A percentile compares a stretch with the other conserved stretches of the same genome.
phyloP scores from a whole-genome alignment of 2,888 invertebrate genomes.

The Chrysopilus asiliformis region DNA sequence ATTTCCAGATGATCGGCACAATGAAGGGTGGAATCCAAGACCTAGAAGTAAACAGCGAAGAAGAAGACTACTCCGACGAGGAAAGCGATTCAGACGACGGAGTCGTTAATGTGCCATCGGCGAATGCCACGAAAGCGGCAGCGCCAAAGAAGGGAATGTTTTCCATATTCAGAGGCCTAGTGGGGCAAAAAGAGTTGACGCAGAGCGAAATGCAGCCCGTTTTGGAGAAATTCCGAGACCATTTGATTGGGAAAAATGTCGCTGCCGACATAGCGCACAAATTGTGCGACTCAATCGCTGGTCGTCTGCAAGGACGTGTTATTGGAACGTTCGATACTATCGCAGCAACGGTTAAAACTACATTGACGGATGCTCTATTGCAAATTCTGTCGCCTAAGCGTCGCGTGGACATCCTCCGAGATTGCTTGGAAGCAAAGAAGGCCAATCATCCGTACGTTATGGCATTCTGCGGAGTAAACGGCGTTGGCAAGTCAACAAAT shows the following conservation, averaged over 20 bases:
- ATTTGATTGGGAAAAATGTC: slow-evolving; percentile 93
- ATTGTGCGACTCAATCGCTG: slow-evolving; percentile 83
- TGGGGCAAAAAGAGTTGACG: slow-evolving; percentile 79
- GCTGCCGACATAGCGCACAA: slow-evolving; percentile 90
- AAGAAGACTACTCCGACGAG: slow-evolving; percentile 39
- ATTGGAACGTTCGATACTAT: slow-evolving; percentile 92
- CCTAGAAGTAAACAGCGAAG: slow-evolving; percentile 63
- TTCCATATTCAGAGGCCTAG: slow-evolving; percentile 72
- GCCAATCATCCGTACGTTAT: slow-evolving; percentile 84
- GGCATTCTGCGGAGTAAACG: slow-evolving; percentile 96
- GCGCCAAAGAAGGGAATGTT: too few relatives aligned
- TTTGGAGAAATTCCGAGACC: slow-evolving; percentile 88
- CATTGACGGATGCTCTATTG: slow-evolving; percentile 81
- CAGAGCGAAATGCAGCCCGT: slow-evolving; percentile 69
- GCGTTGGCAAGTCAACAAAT: slow-evolving; percentile 98
- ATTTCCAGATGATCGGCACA: slow-evolving; percentile 57
- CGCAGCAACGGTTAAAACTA: slow-evolving; percentile 72
- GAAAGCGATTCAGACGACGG: slow-evolving; percentile 19
- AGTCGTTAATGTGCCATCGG: slow-evolving; percentile 24
- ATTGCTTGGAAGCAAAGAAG: slow-evolving; percentile 81
- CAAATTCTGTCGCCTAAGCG: slow-evolving; percentile 90
- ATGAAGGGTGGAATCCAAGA: slow-evolving; percentile 75
- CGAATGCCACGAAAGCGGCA: slow-evolving; percentile 29
- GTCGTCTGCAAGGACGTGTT: slow-evolving; percentile 78
- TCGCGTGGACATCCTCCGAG: slow-evolving; percentile 90